Conservation (phyloP, 2,797 vertebrate species). For the Gymnothorax javanicus region DNA sequence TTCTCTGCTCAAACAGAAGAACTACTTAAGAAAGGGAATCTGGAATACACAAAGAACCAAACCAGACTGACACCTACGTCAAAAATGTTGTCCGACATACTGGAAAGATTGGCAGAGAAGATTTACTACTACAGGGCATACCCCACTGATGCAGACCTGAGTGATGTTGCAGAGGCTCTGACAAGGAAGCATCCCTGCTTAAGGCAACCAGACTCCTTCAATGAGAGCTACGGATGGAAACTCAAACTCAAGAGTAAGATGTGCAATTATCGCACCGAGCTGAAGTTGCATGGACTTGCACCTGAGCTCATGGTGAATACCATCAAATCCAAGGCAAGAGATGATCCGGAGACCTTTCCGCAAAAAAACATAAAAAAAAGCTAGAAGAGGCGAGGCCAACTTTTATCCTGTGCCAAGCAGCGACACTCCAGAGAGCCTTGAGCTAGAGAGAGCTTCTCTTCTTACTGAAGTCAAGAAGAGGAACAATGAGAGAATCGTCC, state of each 20-base stretch:
- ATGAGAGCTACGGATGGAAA: slow-evolving; percentile 41
- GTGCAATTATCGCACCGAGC: slow-evolving; percentile 37
- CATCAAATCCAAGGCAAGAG: slow-evolving; percentile 29
- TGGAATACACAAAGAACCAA: neutral
- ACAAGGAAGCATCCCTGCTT: slow-evolving; percentile 28
- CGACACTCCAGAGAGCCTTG: slow-evolving; percentile 31
- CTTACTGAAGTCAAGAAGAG: slow-evolving; percentile 36
- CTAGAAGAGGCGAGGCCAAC: slow-evolving; percentile 33
- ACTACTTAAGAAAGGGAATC: neutral
- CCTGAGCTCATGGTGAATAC: slow-evolving; percentile 43
- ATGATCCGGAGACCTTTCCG: slow-evolving; percentile 28
- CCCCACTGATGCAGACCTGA: slow-evolving; percentile 39
- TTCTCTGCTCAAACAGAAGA: slow-evolving; percentile 5
- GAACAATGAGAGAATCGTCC: slow-evolving; percentile 35
- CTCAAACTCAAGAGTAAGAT: slow-evolving; percentile 35
- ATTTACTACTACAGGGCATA: slow-evolving; percentile 38
- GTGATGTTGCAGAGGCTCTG: slow-evolving; percentile 41
- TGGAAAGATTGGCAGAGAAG: slow-evolving; percentile 36
- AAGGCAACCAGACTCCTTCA: slow-evolving; percentile 42
- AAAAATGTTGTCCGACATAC: slow-evolving; percentile 29
- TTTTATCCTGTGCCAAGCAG: slow-evolving; percentile 25
- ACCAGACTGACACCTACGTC: neutral
- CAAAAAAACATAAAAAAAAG: slow-evolving; percentile 33
- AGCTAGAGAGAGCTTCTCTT: slow-evolving; percentile 13
- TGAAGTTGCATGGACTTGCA: slow-evolving; percentile 39